Evolutionary conservation across 2,888 invertebrate species (phyloP).

Genomic region (Lutraria lutraria): DNA sequence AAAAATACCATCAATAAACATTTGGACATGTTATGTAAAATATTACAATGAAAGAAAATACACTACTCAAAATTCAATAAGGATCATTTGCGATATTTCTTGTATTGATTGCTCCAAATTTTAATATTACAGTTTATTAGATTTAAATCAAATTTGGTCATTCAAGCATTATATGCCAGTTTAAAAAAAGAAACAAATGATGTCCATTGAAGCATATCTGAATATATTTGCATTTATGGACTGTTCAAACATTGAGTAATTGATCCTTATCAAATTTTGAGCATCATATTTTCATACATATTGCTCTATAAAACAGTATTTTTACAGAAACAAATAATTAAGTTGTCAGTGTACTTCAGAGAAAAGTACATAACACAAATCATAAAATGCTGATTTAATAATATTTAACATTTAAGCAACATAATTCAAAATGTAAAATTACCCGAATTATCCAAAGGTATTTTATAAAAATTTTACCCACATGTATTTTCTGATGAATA

Average conservation of each 20-base stretch:
- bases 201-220: no score
- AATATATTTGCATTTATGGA: no score
- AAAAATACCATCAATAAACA: constrained; percentile 27
- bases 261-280: no score
- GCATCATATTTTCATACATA: background rate
- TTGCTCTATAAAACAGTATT: background rate
- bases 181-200: no score
- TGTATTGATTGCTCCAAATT: no score
- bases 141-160: no score
- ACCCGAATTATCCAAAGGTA: background rate
- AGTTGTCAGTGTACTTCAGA: background rate
- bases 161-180: no score
- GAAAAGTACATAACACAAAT: background rate
- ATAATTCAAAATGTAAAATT: background rate
- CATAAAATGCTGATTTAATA: background rate
- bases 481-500: background rate
- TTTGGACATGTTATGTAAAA: background rate
- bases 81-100: no score
- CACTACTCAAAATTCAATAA: no score
- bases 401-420: background rate
- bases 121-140: no score
- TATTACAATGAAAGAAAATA: background rate
- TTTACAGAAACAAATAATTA: background rate
- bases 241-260: no score
- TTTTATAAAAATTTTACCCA: background rate